A percentile compares a stretch with the other conserved stretches of the same genome.
These are phyloP conservation scores for Pachypanchax playfairii DNA, from an alignment of 2,113 vertebrate species.

Conservation along the genomic window DNA sequence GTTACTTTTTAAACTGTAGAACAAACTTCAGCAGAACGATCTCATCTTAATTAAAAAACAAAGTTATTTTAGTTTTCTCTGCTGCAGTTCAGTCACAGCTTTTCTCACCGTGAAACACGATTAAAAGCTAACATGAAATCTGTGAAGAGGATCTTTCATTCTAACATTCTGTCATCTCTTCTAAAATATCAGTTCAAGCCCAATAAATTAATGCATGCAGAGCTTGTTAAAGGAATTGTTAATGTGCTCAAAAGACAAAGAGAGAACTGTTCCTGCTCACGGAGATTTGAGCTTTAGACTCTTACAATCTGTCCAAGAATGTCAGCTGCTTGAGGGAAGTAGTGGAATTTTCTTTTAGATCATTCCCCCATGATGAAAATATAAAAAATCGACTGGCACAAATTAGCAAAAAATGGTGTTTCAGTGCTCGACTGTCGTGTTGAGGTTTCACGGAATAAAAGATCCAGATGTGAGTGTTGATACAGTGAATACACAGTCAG, in stretches of 20 bases:
- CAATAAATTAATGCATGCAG: neutral
- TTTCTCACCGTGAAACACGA: too few species aligned
- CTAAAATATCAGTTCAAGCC: neutral
- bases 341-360: neutral
- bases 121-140: neutral
- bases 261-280: slow-evolving; percentile 4
- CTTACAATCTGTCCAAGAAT: slow-evolving; percentile 21
- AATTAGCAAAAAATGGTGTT: too few species aligned
- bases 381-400: neutral
- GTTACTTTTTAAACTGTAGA: too few species aligned
- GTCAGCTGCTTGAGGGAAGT: neutral
- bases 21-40: too few species aligned
- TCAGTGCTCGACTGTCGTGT: too few species aligned
- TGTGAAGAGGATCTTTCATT: neutral
- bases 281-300: neutral
- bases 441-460: too few species aligned
- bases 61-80: too few species aligned
- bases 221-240: neutral
- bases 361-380: neutral
- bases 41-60: too few species aligned
- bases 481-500: too few species aligned
- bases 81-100: too few species aligned
- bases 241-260: slow-evolving; percentile 12
- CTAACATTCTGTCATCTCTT: neutral
- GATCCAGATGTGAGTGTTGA: too few species aligned